A percentile compares a stretch with the other conserved stretches of the same genome.
Conservation (phyloP, 2,797 vertebrate species). For the Nothura maculosa region DNA sequence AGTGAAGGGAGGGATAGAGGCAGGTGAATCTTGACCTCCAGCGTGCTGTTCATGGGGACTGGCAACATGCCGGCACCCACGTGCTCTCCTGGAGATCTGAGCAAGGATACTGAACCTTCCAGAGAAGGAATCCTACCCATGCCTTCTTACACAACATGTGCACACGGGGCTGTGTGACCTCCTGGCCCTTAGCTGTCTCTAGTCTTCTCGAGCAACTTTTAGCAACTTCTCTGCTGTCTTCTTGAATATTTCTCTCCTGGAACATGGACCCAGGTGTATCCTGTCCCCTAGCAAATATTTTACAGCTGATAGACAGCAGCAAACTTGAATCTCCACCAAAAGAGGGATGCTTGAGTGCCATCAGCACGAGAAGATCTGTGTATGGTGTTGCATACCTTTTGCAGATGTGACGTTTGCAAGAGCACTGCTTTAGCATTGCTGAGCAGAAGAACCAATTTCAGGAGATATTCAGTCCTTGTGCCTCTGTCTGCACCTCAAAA, state of each 20-base stretch:
- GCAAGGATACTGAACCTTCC: rapidly evolving
- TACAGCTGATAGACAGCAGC: neutral
- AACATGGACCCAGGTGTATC: neutral
- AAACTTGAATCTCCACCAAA: neutral
- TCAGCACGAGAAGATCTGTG: neutral
- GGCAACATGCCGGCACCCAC: neutral
- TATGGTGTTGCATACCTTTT: neutral
- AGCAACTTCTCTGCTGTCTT: neutral
- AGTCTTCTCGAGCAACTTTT: neutral
- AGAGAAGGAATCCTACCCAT: neutral
- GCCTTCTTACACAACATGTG: neutral
- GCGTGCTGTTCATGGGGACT: neutral
- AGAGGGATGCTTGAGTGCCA: neutral
- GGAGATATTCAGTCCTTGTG: neutral
- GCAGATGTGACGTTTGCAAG: neutral
- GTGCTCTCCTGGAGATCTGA: neutral
- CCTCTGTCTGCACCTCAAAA: neutral
- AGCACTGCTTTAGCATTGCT: neutral
- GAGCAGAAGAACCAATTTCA: neutral
- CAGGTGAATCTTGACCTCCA: rapidly evolving
- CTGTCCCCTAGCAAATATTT: neutral
- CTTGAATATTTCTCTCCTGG: neutral
- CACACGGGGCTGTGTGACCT: neutral
- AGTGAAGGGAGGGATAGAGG: neutral
- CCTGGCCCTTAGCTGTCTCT: neutral